Evolutionary conservation across 1,140 invertebrate genomes (phyloP).

Genomic region (Bombus haemorrhoidalis): DNA sequence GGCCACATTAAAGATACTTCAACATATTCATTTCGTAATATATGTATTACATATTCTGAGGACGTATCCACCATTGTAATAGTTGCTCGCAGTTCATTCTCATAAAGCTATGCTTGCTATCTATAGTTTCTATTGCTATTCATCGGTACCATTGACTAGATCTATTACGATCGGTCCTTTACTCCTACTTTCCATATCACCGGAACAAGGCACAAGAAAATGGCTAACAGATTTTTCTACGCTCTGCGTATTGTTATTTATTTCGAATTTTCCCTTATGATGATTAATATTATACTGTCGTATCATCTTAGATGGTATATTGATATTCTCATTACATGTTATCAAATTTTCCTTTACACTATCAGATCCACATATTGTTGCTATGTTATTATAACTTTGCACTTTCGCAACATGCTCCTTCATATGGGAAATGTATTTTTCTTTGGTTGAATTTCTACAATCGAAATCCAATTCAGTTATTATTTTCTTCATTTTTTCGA

Average conservation of each 20-base stretch:
- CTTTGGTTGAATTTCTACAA: neutral
- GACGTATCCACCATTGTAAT: neutral
- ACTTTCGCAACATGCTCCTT: neutral
- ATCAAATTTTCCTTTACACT: slow-evolving; percentile 7
- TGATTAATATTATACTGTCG: slow-evolving; percentile 7
- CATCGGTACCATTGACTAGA: slow-evolving; percentile 38
- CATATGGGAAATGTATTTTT: neutral
- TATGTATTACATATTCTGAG: too few relatives aligned
- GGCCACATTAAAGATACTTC: too few relatives aligned
- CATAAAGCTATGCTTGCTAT: neutral
- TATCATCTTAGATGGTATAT: neutral
- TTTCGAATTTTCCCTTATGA: slow-evolving; percentile 15
- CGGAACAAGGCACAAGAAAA: neutral
- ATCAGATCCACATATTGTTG: neutral
- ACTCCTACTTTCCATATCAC: neutral
- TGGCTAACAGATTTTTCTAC: neutral
- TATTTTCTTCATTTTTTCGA: neutral
- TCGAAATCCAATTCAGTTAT: neutral
- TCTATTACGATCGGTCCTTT: slow-evolving; percentile 23
- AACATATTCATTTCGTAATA: neutral
- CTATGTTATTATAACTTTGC: neutral
- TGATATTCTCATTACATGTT: neutral
- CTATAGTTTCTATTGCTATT: slow-evolving; percentile 16
- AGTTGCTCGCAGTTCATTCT: neutral
- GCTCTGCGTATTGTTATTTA: slow-evolving; percentile 47